A percentile compares a stretch with the other conserved stretches of the same genome.
These are phyloP conservation scores for Lacanobia wlatinum DNA, from an alignment of 2,888 invertebrate species.

Conservation along the genomic window DNA sequence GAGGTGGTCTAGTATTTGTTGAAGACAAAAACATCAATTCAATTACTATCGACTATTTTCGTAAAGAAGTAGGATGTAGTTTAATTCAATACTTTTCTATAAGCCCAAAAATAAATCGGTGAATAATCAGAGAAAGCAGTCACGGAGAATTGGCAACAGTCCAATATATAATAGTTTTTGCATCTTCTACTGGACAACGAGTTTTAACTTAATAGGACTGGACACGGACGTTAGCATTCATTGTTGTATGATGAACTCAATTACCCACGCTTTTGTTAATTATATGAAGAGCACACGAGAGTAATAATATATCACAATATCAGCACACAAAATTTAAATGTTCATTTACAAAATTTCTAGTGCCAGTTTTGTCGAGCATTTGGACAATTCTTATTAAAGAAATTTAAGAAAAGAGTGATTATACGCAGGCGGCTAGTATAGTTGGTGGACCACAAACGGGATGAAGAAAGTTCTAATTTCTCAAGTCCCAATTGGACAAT, in stretches of 20 bases:
- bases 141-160: conserved; percentile 70
- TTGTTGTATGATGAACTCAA: conserved; percentile 38
- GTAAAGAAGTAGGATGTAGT: conserved; percentile 13
- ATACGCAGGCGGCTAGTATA: not conserved
- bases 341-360: conserved; percentile 2
- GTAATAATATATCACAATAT: conserved; percentile 19
- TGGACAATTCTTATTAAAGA: not conserved
- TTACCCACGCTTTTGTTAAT: conserved; percentile 47
- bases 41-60: conserved; percentile 25
- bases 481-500: not conserved
- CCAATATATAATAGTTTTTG: conserved; percentile 71
- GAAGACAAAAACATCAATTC: conserved; percentile 2
- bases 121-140: conserved; percentile 75
- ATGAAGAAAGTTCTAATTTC: not conserved
- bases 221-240: conserved; percentile 36
- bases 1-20: not conserved
- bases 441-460: not conserved
- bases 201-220: conserved; percentile 60
- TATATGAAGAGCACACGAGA: conserved; percentile 30
- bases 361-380: not conserved
- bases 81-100: conserved; percentile 27
- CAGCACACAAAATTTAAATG: conserved; percentile 3
- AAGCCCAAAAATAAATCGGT: conserved; percentile 67
- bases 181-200: conserved; percentile 59
- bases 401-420: not conserved